Evolutionary conservation across 2,888 invertebrate species (phyloP).

Genomic region (Formica aserva): DNA sequence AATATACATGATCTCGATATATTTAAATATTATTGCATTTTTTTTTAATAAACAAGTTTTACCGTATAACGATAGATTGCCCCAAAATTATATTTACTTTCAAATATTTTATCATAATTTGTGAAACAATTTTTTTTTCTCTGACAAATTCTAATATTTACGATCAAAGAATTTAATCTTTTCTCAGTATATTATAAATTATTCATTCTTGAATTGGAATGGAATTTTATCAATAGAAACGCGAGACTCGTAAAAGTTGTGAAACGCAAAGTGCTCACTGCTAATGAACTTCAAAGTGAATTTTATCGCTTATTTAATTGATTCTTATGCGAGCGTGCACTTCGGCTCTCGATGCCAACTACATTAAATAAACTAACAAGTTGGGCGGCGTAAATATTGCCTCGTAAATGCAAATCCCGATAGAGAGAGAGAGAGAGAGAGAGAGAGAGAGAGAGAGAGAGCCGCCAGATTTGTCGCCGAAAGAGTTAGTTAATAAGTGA

Average conservation of each 20-base stretch:
- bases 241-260: background rate
- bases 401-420: background rate
- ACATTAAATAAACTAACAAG: conserved; percentile 17
- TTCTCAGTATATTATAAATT: background rate
- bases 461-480: conserved; percentile 86
- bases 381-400: background rate
- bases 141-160: background rate
- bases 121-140: background rate
- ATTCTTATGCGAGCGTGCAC: conserved; percentile 13
- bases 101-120: background rate
- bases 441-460: conserved; percentile 73
- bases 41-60: background rate
- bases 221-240: conserved; percentile 13
- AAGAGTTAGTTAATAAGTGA: conserved; percentile 85
- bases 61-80: background rate
- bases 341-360: background rate
- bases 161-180: background rate
- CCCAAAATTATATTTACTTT: background rate
- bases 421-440: background rate
- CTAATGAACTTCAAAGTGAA: conserved; percentile 16
- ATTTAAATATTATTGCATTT: background rate
- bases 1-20: background rate
- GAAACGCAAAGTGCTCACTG: background rate
- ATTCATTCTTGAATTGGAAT: background rate
- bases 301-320: background rate